A percentile compares a stretch with the other conserved stretches of the same genome.
phyloP scores from a whole-genome alignment of 2,797 vertebrate species.

The Thalassophryne amazonica region DNA sequence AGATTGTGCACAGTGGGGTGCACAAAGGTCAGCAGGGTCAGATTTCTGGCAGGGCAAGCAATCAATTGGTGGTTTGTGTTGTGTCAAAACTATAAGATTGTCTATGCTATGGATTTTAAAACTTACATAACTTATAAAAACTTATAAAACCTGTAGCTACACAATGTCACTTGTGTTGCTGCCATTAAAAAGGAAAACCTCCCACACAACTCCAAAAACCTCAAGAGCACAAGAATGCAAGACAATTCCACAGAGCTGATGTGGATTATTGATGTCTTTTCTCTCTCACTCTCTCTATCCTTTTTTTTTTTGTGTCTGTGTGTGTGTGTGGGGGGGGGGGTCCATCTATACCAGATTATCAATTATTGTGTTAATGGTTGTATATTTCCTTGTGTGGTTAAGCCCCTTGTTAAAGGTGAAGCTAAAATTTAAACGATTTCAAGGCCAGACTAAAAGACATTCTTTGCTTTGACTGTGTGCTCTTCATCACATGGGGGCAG shows the following conservation, averaged over 20 bases:
- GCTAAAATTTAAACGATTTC: conserved; percentile 65
- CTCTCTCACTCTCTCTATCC: too few relatives aligned
- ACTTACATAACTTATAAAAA: too few relatives aligned
- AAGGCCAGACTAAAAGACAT: conserved; percentile 59
- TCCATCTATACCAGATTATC: conserved; percentile 38
- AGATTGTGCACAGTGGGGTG: too few relatives aligned
- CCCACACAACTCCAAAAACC: conserved; percentile 16
- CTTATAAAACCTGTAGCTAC: too few relatives aligned
- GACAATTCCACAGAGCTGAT: not conserved
- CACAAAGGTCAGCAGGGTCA: too few relatives aligned
- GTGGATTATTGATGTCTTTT: not conserved
- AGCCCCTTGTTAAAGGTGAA: conserved; percentile 56
- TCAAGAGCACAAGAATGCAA: conserved; percentile 12
- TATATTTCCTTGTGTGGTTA: conserved; percentile 48
- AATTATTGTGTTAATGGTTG: conserved; percentile 39
- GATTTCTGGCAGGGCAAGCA: too few relatives aligned
- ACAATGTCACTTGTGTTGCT: too few relatives aligned
- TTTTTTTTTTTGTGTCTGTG: conserved; percentile 6
- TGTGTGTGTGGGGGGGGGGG: too few relatives aligned
- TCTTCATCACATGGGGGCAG: conserved; percentile 43
- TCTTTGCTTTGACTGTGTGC: conserved; percentile 42
- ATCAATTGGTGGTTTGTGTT: too few relatives aligned
- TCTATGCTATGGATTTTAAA: too few relatives aligned
- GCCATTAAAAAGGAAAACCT: too few relatives aligned
- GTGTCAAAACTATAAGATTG: too few relatives aligned